Evolutionary conservation across 1,140 invertebrate species (phyloP).

Genomic region (Sitophilus oryzae): DNA sequence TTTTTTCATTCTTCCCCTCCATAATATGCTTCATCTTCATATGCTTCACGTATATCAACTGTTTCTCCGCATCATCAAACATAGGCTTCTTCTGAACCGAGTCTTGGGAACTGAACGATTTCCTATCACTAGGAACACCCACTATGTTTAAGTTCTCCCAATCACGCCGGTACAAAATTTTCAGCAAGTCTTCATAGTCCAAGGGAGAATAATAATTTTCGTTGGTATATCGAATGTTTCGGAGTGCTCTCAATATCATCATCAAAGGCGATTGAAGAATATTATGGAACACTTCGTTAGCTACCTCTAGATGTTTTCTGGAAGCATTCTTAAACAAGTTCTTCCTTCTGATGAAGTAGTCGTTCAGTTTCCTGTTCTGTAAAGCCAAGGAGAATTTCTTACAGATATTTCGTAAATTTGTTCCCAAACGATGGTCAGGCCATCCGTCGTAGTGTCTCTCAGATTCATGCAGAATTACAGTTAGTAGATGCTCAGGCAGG

Average conservation of each 20-base stretch:
- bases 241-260: slow-evolving; percentile 58
- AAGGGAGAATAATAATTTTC: slow-evolving; percentile 55
- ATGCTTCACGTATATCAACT: slow-evolving; percentile 8
- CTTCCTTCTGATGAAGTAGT: slow-evolving; percentile 66
- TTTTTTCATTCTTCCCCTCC: slow-evolving; percentile 3
- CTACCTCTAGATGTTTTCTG: slow-evolving; percentile 52
- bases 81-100: slow-evolving; percentile 5
- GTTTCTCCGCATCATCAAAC: slow-evolving; percentile 11
- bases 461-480: slow-evolving; percentile 68
- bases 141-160: slow-evolving; percentile 17
- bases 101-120: background rate
- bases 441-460: slow-evolving; percentile 62
- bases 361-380: slow-evolving; percentile 54
- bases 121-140: background rate
- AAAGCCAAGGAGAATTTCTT: slow-evolving; percentile 46
- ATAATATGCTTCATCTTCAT: slow-evolving; percentile 1
- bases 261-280: slow-evolving; percentile 58
- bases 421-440: slow-evolving; percentile 63
- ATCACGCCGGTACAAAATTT: slow-evolving; percentile 43
- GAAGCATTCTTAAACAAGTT: slow-evolving; percentile 67
- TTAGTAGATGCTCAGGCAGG: slow-evolving; percentile 60
- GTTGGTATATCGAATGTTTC: slow-evolving; percentile 55
- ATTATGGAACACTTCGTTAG: slow-evolving; percentile 59
- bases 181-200: slow-evolving; percentile 55
- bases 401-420: slow-evolving; percentile 58